These are phyloP conservation scores for Bryconaethiops microstoma DNA, from an alignment of 2,797 vertebrate species.

Conservation along the genomic window DNA sequence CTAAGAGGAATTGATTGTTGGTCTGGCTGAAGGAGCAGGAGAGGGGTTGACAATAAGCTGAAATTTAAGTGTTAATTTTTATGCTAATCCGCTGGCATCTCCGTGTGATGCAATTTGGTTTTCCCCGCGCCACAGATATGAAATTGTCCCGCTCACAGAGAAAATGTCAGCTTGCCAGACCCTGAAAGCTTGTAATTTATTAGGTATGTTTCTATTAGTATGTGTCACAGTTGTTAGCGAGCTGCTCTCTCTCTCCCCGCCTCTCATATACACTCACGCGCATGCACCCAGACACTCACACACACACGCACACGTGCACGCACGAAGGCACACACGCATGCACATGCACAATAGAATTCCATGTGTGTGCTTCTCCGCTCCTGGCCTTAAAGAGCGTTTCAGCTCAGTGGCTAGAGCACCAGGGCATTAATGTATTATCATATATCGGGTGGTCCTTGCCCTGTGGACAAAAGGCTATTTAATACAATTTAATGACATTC, in stretches of 20 bases:
- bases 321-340: conserved; percentile 32
- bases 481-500: conserved; percentile 99
- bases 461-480: conserved; percentile 99
- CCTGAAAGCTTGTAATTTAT: conserved; percentile 99
- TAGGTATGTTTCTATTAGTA: conserved; percentile 99
- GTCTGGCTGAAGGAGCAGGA: conserved; percentile 91
- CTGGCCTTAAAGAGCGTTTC: conserved; percentile 87
- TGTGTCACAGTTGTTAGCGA: conserved; percentile 99
- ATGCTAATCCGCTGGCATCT: conserved; percentile 99
- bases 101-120: conserved; percentile 98
- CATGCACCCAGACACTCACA: conserved; percentile 32
- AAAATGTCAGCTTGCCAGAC: conserved; percentile 99
- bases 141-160: conserved; percentile 97
- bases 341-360: conserved; percentile 81
- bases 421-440: conserved; percentile 99
- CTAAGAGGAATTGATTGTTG: conserved; percentile 99
- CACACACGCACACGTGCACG: conserved; percentile 43
- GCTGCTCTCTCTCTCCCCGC: conserved; percentile 73
- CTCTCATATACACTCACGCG: conserved; percentile 54
- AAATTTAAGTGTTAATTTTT: conserved; percentile 99
- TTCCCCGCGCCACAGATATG: conserved; percentile 90
- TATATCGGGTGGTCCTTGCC: conserved; percentile 99
- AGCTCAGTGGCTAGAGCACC: conserved; percentile 94
- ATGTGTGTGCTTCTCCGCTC: conserved; percentile 79
- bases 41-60: conserved; percentile 99